These are phyloP conservation scores for Trichonephila clavipes DNA, from an alignment of 1,140 invertebrate species.

Conservation along the genomic window DNA sequence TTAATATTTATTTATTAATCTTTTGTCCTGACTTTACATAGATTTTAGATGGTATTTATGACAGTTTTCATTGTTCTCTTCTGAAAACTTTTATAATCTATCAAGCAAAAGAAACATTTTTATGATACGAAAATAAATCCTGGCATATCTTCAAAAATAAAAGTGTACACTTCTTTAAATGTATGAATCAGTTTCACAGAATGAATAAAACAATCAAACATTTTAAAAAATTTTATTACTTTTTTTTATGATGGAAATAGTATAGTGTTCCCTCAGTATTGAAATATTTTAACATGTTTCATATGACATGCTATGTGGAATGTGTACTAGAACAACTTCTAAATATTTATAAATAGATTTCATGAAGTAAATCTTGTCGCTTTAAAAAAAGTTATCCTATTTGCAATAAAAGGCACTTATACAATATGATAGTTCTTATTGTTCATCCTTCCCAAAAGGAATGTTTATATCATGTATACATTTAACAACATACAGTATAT, in stretches of 20 bases:
- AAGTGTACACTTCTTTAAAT: too few species aligned
- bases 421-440: slow-evolving; percentile 11
- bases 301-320: slow-evolving; percentile 44
- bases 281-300: slow-evolving; percentile 35
- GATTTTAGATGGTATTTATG: too few species aligned
- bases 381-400: slow-evolving; percentile 6
- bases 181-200: neutral
- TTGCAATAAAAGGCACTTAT: slow-evolving; percentile 45
- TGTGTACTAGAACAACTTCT: slow-evolving; percentile 32
- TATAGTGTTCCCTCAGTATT: slow-evolving; percentile 48
- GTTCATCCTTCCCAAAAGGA: slow-evolving; percentile 28
- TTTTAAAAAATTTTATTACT: slow-evolving; percentile 44
- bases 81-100: too few species aligned
- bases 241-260: slow-evolving; percentile 28
- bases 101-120: too few species aligned
- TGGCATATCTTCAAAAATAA: neutral
- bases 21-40: too few species aligned
- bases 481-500: slow-evolving; percentile 41
- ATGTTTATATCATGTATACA: slow-evolving; percentile 43
- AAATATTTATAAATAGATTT: slow-evolving; percentile 29
- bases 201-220: neutral
- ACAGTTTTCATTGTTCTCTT: too few species aligned
- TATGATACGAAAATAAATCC: too few species aligned
- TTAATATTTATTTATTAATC: too few species aligned
- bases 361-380: neutral